These are phyloP conservation scores for Lytechinus pictus DNA, from an alignment of 35 echinoderm and acorn worm species.

Conservation along the genomic window DNA sequence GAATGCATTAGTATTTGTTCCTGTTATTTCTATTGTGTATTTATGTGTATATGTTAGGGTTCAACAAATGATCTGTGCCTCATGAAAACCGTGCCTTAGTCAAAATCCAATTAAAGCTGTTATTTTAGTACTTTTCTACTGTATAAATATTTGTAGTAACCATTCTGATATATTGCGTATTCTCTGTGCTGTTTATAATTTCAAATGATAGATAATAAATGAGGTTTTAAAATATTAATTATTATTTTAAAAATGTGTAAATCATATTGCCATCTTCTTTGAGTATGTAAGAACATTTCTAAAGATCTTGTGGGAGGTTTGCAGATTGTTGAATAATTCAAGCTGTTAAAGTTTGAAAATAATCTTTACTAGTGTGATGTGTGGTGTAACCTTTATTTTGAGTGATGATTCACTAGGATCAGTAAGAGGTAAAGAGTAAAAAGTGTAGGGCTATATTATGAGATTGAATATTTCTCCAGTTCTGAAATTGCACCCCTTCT, in stretches of 20 bases:
- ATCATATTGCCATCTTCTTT: too few relatives aligned
- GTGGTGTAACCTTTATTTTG: too few relatives aligned
- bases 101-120: neutral
- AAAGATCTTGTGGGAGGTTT: too few relatives aligned
- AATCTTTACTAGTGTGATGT: too few relatives aligned
- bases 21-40: neutral
- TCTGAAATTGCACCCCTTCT: too few relatives aligned
- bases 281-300: too few relatives aligned
- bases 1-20: neutral
- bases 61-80: neutral
- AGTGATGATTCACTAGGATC: too few relatives aligned
- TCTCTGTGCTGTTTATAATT: neutral
- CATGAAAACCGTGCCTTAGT: neutral
- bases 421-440: too few relatives aligned
- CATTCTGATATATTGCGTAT: neutral
- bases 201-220: slow-evolving; percentile 15
- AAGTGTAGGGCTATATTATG: too few relatives aligned
- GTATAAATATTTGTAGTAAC: neutral
- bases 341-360: too few relatives aligned
- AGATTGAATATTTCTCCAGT: too few relatives aligned
- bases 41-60: neutral
- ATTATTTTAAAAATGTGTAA: neutral
- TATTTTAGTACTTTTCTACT: slow-evolving; percentile 21
- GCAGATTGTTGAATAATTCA: too few relatives aligned
- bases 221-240: neutral